Conservation (phyloP, 2,888 invertebrate genomes). For the Drosophila peninsularis region DNA sequence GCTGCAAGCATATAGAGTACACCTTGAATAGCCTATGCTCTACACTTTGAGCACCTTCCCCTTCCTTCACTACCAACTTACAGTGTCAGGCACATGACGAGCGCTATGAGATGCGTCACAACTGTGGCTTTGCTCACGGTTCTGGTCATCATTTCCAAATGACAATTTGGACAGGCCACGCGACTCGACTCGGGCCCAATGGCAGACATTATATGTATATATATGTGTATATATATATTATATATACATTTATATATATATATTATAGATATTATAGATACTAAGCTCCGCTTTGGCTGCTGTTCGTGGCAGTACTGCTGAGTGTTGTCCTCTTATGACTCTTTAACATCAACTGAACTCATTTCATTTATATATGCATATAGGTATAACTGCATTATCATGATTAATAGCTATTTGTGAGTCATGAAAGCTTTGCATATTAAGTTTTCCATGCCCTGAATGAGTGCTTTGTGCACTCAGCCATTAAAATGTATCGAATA, state of each 20-base stretch:
- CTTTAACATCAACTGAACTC: neutral
- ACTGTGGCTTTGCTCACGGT: neutral
- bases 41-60: neutral
- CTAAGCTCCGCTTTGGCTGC: neutral
- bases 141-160: slow-evolving; percentile 9
- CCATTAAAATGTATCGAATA: too few relatives aligned
- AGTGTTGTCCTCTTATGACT: neutral
- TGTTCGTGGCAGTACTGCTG: neutral
- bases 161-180: slow-evolving; percentile 18
- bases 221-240: neutral
- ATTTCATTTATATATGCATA: too few relatives aligned
- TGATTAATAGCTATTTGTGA: too few relatives aligned
- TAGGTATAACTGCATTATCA: too few relatives aligned
- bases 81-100: slow-evolving; percentile 25
- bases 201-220: slow-evolving; percentile 1
- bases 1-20: slow-evolving; percentile 4
- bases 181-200: slow-evolving; percentile 21
- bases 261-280: too few relatives aligned
- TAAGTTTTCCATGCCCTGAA: too few relatives aligned
- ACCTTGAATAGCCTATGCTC: too few relatives aligned
- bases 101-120: slow-evolving; percentile 26
- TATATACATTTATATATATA: neutral
- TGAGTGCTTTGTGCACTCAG: too few relatives aligned
- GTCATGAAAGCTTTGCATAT: too few relatives aligned
- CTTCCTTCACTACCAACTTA: neutral